These are phyloP conservation scores for Neolamprologus variostigma DNA, from an alignment of 2,113 vertebrate species.

Conservation along the genomic window DNA sequence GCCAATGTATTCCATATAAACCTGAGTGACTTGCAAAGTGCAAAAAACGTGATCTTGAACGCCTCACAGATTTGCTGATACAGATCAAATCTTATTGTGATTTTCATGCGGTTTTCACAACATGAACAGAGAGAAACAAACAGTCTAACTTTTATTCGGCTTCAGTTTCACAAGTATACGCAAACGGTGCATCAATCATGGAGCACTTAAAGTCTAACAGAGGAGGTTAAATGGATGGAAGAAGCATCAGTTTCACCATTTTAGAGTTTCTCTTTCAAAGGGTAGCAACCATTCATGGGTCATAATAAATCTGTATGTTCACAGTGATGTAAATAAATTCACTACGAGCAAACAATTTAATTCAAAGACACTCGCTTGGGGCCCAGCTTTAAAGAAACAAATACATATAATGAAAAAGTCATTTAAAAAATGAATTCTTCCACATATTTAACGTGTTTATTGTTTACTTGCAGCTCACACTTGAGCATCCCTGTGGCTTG, in stretches of 20 bases:
- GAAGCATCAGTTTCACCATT: neutral
- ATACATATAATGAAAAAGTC: neutral
- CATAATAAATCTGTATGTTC: neutral
- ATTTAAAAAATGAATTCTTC: too few species aligned
- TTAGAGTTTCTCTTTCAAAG: neutral
- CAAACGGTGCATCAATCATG: neutral
- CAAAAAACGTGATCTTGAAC: neutral
- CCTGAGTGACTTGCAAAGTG: neutral
- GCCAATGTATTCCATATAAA: neutral
- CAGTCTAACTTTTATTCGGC: neutral
- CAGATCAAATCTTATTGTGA: neutral
- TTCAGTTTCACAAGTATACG: neutral
- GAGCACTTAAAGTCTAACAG: neutral
- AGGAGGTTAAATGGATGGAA: neutral
- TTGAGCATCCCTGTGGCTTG: neutral
- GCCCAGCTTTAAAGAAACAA: neutral
- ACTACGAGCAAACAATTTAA: neutral
- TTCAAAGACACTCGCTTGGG: neutral
- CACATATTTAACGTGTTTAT: neutral
- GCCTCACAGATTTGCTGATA: neutral
- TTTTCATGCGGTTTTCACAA: neutral
- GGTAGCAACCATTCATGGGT: neutral
- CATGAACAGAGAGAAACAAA: neutral
- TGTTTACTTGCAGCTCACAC: neutral
- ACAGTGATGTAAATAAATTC: neutral